Base-by-base conservation (phyloP, 1,140 invertebrate genomes). In the Drosophila nigromelanica region DNA sequence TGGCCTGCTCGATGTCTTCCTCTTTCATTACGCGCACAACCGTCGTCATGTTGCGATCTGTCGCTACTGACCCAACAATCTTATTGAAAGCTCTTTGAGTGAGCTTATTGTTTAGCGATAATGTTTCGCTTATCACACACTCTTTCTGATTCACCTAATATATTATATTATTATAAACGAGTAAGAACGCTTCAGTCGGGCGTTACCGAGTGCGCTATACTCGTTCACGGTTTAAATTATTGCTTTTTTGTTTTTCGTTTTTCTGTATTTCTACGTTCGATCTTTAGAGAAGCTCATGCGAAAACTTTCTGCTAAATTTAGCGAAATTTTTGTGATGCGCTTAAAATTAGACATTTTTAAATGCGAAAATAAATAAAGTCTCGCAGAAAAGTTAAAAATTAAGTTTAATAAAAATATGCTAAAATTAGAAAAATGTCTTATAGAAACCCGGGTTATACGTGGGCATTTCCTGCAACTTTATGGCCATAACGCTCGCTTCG, bases 391-490 rank as follows among this genome's bases (percentile, higher is more conserved):
- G 12, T n/a, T 40, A n/a, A n/a, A 40, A n/a, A n/a, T n/a, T n/a
- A n/a, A 14, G n/a, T 40, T 12, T 40, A 14, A 5, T 14, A n/a
- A 40, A 2, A n/a, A 5, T 14, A 18, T 40, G 39, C 39, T 40
- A 6, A 6, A 3, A 18, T 15, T 21, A 54, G 14, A 56, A 56
- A 43, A 56, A 56, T 15, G 54, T 56, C 54, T 56, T 56, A 30
- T 56, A 56, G 0, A 56, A 18, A 12, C 54, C 54, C 39, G 54
- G 54, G 14, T 39, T 56, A 30, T 56, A 56, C 1, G 35, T n/a
- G n/a, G 54, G 37, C 18, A 43, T 50, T 24, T 27, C 37, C n/a
- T 75, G 92, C 66, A 92, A 79, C 76, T 81, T 64, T 3, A 83
- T 70, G 12, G 61, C 79, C 76, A 87, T 63, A 2, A 87, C 66